Evolutionary conservation across 2,113 vertebrate genomes (phyloP), one percentile per base, ranked within the genome.

Genomic region (Erythrocebus patas): DNA sequence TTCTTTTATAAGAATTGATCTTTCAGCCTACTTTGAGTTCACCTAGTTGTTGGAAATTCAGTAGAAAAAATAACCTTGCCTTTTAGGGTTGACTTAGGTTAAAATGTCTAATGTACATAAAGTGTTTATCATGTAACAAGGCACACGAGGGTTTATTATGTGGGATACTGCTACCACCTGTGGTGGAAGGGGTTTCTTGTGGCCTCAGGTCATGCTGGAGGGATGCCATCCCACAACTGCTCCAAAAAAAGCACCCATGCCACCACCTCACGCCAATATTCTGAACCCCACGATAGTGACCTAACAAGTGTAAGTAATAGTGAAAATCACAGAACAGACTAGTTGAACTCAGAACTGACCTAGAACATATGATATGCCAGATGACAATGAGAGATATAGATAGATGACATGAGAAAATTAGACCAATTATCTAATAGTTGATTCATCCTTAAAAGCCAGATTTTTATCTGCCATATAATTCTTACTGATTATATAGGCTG

Each of bases 121-220:
- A 50, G 27, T 30, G 59, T 8, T 89, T 64, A 1, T 22, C 45
- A 14, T 14, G 57, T 20, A 32, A 27, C n/a, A 0, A 27, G 30
- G 64, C 7, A 38, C 18, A 13, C 6, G 3, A 57, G 45, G 14
- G 23, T n/a, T 61, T 23, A 8, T 22, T 11, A 45, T 1, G 0
- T 61, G 32, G 38, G 23, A 48, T 45, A 3, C 16, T 6, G 11
- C 43, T 9, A 70, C 40, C 6, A 7, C 40, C 72, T 55, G 1
- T 64, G 30, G 14, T 50, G 8, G 38, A 55, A 73, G 52, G 23
- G 9, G 8, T 4, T 45, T 30, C 30, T 64, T 78, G 40, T 66
- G 20, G 43, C 40, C 40, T 4, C 14, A 66, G 5, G 10, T 50
- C 7, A 8, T 9, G 16, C 2, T 9, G 70, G 8, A 25, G 8